phyloP scores from a whole-genome alignment of 2,113 vertebrate species.

The Podiceps cristatus region DNA sequence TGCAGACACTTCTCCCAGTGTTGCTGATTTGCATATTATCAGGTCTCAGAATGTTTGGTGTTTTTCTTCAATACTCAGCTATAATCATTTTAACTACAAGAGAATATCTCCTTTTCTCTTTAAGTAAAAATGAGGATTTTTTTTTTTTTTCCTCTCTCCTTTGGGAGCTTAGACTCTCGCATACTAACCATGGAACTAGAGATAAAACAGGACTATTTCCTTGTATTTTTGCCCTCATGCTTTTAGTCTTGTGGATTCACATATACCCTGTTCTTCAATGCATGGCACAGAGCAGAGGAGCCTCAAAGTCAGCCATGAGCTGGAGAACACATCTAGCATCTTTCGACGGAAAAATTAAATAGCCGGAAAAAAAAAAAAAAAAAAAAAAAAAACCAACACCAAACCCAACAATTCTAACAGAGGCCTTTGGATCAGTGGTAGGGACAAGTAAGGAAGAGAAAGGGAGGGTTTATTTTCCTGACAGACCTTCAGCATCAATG shows the following conservation, averaged over 20 bases:
- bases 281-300: background rate
- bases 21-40: constrained; percentile 13
- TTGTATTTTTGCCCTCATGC: background rate
- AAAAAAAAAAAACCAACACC: too few relatives aligned
- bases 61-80: background rate
- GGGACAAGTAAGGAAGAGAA: background rate
- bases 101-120: background rate
- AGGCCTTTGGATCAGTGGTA: background rate
- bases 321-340: background rate
- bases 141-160: background rate
- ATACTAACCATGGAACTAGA: background rate
- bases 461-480: background rate
- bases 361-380: background rate
- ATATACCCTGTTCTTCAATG: background rate
- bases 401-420: background rate
- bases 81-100: background rate
- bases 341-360: background rate
- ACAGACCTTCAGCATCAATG: background rate
- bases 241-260: background rate
- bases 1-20: background rate
- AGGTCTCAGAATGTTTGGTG: constrained; percentile 8
- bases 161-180: background rate
- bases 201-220: background rate
- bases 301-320: background rate
- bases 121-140: background rate